Evolutionary conservation across 2,888 invertebrate species (phyloP).

Genomic region (Aricia artaxerxes): DNA sequence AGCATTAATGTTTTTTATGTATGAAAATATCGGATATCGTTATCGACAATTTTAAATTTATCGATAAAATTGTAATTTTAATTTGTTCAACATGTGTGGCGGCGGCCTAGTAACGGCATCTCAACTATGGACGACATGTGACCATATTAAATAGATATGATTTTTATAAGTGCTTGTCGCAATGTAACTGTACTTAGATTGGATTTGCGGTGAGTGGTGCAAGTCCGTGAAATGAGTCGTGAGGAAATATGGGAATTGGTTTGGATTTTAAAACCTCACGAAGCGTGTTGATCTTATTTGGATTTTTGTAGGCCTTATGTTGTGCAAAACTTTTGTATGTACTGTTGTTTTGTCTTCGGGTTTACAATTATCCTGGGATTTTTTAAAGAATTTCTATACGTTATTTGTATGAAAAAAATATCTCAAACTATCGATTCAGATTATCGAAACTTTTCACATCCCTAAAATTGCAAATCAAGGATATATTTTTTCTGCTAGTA

Average conservation of each 20-base stretch:
- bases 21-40: too few relatives aligned
- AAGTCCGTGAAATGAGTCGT: not conserved
- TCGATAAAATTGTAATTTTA: not conserved
- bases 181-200: conserved; percentile 11
- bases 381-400: too few relatives aligned
- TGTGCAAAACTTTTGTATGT: too few relatives aligned
- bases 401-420: too few relatives aligned
- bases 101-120: not conserved
- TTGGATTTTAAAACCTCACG: not conserved
- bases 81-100: not conserved
- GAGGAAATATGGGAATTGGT: not conserved
- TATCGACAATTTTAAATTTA: not conserved
- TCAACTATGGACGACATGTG: conserved; percentile 16
- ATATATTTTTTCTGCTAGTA: not conserved
- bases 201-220: conserved; percentile 10
- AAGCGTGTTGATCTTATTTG: too few relatives aligned
- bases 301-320: too few relatives aligned
- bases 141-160: conserved; percentile 4
- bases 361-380: too few relatives aligned
- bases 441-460: not conserved
- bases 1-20: too few relatives aligned
- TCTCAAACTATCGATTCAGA: not conserved
- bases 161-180: conserved; percentile 6
- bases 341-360: too few relatives aligned
- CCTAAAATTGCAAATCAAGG: not conserved